Conservation (phyloP, 2,113 vertebrate genomes). For the Corythaixoides concolor region DNA sequence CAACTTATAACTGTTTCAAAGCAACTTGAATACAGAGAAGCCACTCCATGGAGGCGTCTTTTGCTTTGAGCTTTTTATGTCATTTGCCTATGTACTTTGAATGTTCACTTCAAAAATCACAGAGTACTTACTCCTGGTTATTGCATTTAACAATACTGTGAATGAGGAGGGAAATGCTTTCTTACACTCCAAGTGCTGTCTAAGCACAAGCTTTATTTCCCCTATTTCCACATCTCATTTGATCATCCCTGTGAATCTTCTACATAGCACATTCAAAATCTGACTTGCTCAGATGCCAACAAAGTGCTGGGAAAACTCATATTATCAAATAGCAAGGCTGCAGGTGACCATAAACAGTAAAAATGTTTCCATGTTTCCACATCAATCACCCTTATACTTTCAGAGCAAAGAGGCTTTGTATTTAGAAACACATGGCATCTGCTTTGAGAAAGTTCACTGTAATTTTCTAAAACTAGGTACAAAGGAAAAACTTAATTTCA, state of each 20-base stretch:
- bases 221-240: not conserved
- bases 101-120: not conserved
- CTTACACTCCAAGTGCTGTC: not conserved
- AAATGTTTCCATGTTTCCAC: not conserved
- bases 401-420: not conserved
- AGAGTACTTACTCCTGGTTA: not conserved
- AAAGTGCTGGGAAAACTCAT: not conserved
- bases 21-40: not conserved
- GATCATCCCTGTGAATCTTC: not conserved
- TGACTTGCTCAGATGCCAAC: not conserved
- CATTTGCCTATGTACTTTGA: not conserved
- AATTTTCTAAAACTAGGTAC: not conserved
- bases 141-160: not conserved
- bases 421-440: not conserved
- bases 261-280: not conserved
- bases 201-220: not conserved
- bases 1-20: not conserved
- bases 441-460: not conserved
- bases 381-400: not conserved
- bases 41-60: not conserved
- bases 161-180: not conserved
- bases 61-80: not conserved
- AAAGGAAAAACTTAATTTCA: not conserved
- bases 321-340: not conserved
- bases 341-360: not conserved